Base-by-base conservation (phyloP, 2,888 invertebrate genomes). In the Choreutis nemorana region DNA sequence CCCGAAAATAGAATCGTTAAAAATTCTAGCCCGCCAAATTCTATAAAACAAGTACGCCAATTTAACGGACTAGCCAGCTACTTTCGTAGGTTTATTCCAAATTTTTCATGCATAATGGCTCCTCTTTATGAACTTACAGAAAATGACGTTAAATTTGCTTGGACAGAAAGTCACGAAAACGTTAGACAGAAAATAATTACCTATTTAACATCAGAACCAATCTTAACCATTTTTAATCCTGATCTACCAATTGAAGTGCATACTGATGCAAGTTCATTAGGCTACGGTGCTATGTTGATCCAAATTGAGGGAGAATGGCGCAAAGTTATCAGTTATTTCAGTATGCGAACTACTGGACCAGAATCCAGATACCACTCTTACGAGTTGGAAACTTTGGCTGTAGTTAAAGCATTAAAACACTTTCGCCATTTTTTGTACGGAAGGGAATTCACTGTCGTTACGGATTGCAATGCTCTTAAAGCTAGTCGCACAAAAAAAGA, bases 61-160 rank as follows among this genome's bases (percentile, higher is more conserved):
- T 44, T 41, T 12, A 34, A 34, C 28, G 40, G 46, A 1, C 21
- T 45, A 2, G 42, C 42, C 1, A 30, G 39, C 2, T 45, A 44
- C 20, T 45, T 46, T 30, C 24, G 42, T 4, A 28, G 28, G 10
- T 36, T 35, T n/a, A n/a, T n/a, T n/a, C n/a, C n/a, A n/a, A n/a
- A n/a, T n/a, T n/a, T n/a, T n/a, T n/a, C n/a, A n/a, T 13, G 15
- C 34, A 26, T 24, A 2, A 36, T 34, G 36, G 21, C 15, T 3
- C 39, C 39, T 1, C 14, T 39, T 0, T 39, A 39, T 22, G 14
- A 28, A 6, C 18, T 39, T 1, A 37, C 38, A 1, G 26, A 28
- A 15, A 9, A 7, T 1, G 28, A 31, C n/a, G 23, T n/a, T 5
- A 28, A 26, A 10, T 36, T 31, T 31, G 20, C 31, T 4, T 41